Base-by-base conservation (phyloP, 2,113 vertebrate genomes). In the human (Homo sapiens) region DNA sequence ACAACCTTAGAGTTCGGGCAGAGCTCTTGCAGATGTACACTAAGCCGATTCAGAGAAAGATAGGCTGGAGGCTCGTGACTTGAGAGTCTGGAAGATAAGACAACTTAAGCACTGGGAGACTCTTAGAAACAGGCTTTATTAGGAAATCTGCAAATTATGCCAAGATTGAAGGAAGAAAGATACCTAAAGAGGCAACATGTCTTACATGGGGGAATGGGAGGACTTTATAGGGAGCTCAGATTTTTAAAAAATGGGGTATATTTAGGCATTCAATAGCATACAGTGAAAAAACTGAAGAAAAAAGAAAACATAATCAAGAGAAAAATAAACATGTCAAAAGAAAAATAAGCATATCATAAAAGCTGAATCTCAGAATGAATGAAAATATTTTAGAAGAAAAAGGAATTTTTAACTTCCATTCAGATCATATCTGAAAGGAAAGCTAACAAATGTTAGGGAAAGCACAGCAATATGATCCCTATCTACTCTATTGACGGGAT, bases 351-450 rank as follows among this genome's bases (percentile, higher is more conserved):
- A 35, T 72, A 88, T 72, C n/a, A 50, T 57, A 48, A 79, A 95
- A 95, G n/a, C 22, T 32, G 35, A 87, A 79, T 96, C 59, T 90
- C 64, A 73, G 45, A 70, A 78, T 90, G 40, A 82, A 94, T 22
- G 50, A 35, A 32, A 43, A 18, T 30, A 27, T 45, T 68, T 85
- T 61, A 76, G 23, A 12, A 38, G 90, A 90, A 92, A 79, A 96
- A 70, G 10, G 30, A 70, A 72, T 43, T 70, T 81, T 82, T 45
- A 92, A 43, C 45, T 72, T 89, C 70, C 52, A 10, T 94, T 76
- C 8, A 70, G 88, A 59, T 48, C 86, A 38, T 8, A 22, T 57
- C 32, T 83, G 48, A 89, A 76, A 50, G 61, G 43, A 87, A 55
- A 80, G 43, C 18, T 50, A 85, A 55, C 9, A 55, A 61, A 66